A percentile compares a stretch with the other conserved stretches of the same genome.
phyloP scores from a whole-genome alignment of 2,797 vertebrate species.

The Halcyon smyrnensis region DNA sequence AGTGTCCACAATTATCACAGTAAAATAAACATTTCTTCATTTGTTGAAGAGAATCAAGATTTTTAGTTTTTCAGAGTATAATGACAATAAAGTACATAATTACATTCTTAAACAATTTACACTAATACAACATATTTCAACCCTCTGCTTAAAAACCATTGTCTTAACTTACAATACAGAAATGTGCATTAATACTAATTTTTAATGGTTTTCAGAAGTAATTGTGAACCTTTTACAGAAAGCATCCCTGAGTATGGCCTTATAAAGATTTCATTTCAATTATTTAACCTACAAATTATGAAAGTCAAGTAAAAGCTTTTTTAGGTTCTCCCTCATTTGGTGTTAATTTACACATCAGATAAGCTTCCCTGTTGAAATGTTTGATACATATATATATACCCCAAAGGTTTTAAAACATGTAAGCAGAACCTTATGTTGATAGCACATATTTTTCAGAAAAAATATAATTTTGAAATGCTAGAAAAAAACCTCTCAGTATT shows the following conservation, averaged over 20 bases:
- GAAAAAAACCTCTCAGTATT: background rate
- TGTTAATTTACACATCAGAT: background rate
- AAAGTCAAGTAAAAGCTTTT: background rate
- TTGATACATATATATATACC: background rate
- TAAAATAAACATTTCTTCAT: constrained; percentile 5
- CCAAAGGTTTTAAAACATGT: background rate
- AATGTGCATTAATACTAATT: background rate
- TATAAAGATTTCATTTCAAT: background rate
- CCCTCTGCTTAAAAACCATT: background rate
- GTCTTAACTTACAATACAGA: background rate
- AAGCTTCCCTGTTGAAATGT: background rate
- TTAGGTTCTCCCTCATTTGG: background rate
- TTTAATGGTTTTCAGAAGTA: background rate
- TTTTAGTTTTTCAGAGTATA: background rate
- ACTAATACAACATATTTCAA: background rate
- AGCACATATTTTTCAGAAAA: background rate
- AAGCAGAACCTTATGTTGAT: background rate
- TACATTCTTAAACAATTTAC: background rate
- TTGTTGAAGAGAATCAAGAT: background rate
- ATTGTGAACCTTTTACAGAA: background rate
- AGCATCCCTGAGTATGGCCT: background rate
- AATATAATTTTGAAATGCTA: background rate
- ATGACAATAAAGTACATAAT: background rate
- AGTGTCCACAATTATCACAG: background rate
- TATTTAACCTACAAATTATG: background rate